Evolutionary conservation across 2,888 invertebrate species (phyloP), one percentile per base, ranked within the genome.

Genomic region (Volucella zonaria): DNA sequence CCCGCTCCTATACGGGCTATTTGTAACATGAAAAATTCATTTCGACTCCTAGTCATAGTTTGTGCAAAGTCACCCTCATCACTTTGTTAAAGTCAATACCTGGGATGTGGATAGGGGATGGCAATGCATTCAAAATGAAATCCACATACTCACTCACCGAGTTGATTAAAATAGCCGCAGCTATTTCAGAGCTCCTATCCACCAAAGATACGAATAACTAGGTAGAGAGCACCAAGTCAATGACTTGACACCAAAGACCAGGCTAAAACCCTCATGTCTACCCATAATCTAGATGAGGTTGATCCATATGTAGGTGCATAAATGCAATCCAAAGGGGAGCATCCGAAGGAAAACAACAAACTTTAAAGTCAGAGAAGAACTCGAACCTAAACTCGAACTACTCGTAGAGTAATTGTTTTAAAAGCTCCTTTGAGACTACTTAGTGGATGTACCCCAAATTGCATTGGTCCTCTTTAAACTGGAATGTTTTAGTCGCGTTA

Each of bases 91-190:
- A 85, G 75, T 85, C 83, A 85, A 81, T 85, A 68, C n/a, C n/a
- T 47, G 62, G 76, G 31, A 6, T 31, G 31, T 31, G 6, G 6
- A 31, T 4, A 31, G 31, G 31, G 31, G 31, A 31, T 6, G 52
- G 70, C 71, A 71, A 85, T 81, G 83, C 76, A 85, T 81, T 85
- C 61, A 71, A 71, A 76, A 59, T 81, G 81, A 62, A 83, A 71
- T 81, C 70, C 71, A 61, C 71, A 76, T 66, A 74, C 64, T 52
- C 73, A 77, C 54, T 61, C n/a, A 54, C 42, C 43, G 80, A 81
- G 67, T 81, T 85, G 71, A 85, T 85, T 81, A 83, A 81, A 85
- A 71, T 76, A 71, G 80, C 81, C 80, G 61, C 83, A 85, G 76
- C 61, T 76, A 76, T 76, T 71, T 67, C 42, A 62, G 31, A 31